Evolutionary conservation across 2,888 invertebrate genomes (phyloP), one percentile per base, ranked within the genome.

Genomic region (Limnephilus marmoratus): DNA sequence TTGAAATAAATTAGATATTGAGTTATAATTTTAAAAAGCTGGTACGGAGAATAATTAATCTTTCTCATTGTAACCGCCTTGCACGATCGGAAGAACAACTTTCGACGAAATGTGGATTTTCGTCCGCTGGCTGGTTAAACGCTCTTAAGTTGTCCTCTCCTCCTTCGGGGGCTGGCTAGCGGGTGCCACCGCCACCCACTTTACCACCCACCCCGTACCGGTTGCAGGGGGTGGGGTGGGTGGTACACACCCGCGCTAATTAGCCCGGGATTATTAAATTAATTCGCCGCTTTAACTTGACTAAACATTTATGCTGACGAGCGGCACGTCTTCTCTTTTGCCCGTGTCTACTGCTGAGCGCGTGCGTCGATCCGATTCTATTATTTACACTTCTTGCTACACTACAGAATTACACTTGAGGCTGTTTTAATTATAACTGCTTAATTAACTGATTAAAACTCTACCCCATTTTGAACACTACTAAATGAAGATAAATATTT

Each of bases 201-300:
- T 24, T 37, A 24, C 45, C 24, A 37, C 15, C 34, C 41, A 15
- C 41, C 85, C 83, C 34, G 2, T 1, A 3, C 41, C 11, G 37
- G 85, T 41, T 37, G 18, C 37, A 5, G 81, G 12, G 31, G 81
- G 81, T 29, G 45, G 53, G 68, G 83, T 9, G 80, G 31, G 4
- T 80, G 90, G 88, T 80, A 15, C 88, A 53, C 80, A 49, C 83
- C 86, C 85, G 92, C 86, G 93, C 93, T 93, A 93, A 93, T 93
- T 93, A 93, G 91, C 85, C 92, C 91, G 85, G 93, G 93, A 93
- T 93, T 93, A 93, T 93, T 93, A 93, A 93, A 93, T 93, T 93
- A 93, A 93, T 92, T 92, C 93, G 93, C 93, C 93, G 93, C 90
- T 92, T 93, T 93, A 91, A 93, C 93, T 93, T 93, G 85, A 92